These are phyloP conservation scores for Danio rerio DNA, from an alignment of 2,113 vertebrate species.

Conservation along the genomic window GRCz12tu NC_133190.1:24277001-24277500, in stretches of 20 bases:
- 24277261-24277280: slow-evolving; percentile 26
- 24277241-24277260: neutral
- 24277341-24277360: slow-evolving; percentile 6
- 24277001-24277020: slow-evolving; percentile 14
- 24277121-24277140: slow-evolving; percentile 16
- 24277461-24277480: neutral
- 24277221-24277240: neutral
- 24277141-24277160: slow-evolving; percentile 5
- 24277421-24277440: neutral
- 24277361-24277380: neutral
- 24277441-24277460: too few species aligned
- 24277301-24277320: slow-evolving; percentile 62
- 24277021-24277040: neutral
- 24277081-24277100: slow-evolving; percentile 9
- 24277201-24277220: neutral
- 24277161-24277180: neutral
- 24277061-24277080: neutral
- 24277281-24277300: slow-evolving; percentile 50
- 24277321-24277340: slow-evolving; percentile 18
- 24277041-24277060: neutral
- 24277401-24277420: slow-evolving; percentile 1
- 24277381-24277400: slow-evolving; percentile 1
- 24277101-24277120: slow-evolving; percentile 1
- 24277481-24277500: neutral
- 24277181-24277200: neutral